Evolutionary conservation across 1,140 invertebrate species (phyloP), one percentile per base, ranked within the genome.

Genomic region (Chironomus tepperi): DNA sequence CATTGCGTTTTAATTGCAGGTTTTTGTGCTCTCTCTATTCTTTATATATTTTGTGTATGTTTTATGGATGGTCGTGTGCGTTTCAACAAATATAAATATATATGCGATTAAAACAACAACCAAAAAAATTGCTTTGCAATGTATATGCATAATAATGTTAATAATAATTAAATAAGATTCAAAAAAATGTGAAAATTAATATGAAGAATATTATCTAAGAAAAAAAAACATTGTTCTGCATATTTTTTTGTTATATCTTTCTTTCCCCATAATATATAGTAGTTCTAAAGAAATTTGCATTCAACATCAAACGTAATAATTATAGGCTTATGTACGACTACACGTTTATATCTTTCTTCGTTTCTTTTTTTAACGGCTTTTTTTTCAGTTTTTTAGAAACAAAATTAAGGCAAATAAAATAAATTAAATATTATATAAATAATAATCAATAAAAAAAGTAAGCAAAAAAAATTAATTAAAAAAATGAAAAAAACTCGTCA

Each of bases 121-220:
- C 24, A 34, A 57, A 57, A 57, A 57, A 57, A 57, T 57, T 57
- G 47, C 47, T 57, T 57, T 57, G 47, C 47, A 57, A 57, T 57
- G 47, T 57, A 57, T 57, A n/a, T 57, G 24, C 24, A 34, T 34
- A 34, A 34, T 34, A 34, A 34, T 34, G 24, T 34, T 34, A 34
- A 34, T 34, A 34, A 34, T 57, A 57, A 57, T 57, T 57, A 12
- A 15, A 47, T 47, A 47, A 47, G 43, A 12, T 47, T 47, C 10
- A 12, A 12, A 9, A 47, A 47, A 47, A 47, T 47, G 15, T 15
- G n/a, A 57, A 57, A 57, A 34, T 34, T 34, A 34, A 34, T 57
- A 57, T n/a, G 12, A 57, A 57, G 12, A 57, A 57, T n/a, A 57
- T 57, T 57, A 57, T n/a, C 3, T 57, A 57, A 57, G 7, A 57